Conservation (phyloP, 2,888 invertebrate genomes). For the Portevinia maculata region DNA sequence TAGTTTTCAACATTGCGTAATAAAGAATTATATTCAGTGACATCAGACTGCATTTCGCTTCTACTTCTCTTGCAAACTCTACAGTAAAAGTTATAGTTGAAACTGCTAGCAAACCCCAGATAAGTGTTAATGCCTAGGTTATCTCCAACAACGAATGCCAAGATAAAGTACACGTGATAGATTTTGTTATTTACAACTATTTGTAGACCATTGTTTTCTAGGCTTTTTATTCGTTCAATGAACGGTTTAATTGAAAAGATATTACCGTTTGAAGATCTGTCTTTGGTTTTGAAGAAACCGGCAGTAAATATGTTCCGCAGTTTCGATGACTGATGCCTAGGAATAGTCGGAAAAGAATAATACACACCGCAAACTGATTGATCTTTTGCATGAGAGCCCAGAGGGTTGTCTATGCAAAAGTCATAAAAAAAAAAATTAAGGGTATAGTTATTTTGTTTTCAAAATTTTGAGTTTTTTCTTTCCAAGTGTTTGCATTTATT, state of each 20-base stretch:
- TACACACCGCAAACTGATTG: conserved; percentile 61
- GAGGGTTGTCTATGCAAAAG: conserved; percentile 62
- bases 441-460: conserved; percentile 56
- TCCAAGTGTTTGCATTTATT: conserved; percentile 55
- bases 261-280: conserved; percentile 52
- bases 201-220: conserved; percentile 1
- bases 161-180: conserved; percentile 18
- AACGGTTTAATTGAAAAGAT: conserved; percentile 27
- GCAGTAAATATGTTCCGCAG: conserved; percentile 53
- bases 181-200: background rate
- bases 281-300: conserved; percentile 58
- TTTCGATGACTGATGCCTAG: conserved; percentile 56
- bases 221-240: too few species aligned
- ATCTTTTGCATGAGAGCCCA: conserved; percentile 54
- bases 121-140: conserved; percentile 29
- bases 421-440: conserved; percentile 62
- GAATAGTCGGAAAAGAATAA: conserved; percentile 68
- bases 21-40: background rate
- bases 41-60: conserved; percentile 12
- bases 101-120: conserved; percentile 9
- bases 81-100: conserved; percentile 5
- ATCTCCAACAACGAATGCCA: conserved; percentile 40
- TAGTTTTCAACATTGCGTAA: conserved; percentile 26
- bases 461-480: conserved; percentile 41
- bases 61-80: too few species aligned